Evolutionary conservation across 2,113 vertebrate species (phyloP).

Genomic region (Hyperopisus bebe): DNA sequence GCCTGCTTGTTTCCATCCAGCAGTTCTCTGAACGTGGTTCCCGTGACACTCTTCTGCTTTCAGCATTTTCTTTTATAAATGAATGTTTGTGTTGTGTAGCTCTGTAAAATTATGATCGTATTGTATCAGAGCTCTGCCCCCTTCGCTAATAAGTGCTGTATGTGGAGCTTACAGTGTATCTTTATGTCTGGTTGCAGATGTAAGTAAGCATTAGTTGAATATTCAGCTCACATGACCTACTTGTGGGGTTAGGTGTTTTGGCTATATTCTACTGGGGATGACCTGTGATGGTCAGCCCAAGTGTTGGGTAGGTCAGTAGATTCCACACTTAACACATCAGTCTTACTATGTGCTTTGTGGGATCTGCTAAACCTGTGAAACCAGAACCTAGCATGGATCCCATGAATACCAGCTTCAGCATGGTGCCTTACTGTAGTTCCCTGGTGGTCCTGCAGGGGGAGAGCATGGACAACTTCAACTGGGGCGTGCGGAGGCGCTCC

Average conservation of each 20-base stretch:
- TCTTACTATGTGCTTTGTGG: not conserved
- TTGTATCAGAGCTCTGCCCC: not conserved
- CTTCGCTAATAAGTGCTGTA: not conserved
- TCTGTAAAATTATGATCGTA: not conserved
- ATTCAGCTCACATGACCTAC: not conserved
- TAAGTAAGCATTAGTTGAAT: not conserved
- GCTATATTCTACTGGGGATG: not conserved
- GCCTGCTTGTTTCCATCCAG: not conserved
- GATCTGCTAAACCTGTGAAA: not conserved
- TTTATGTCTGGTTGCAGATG: not conserved
- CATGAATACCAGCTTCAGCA: not conserved
- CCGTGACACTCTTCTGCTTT: not conserved
- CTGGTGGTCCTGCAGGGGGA: constrained; percentile 74
- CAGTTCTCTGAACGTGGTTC: constrained; percentile 24
- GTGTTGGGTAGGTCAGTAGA: not conserved
- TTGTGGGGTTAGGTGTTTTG: not conserved
- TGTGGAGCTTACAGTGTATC: not conserved
- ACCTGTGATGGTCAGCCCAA: not conserved
- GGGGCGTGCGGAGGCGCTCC: constrained; percentile 93
- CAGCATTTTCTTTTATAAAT: not conserved
- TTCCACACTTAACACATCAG: not conserved
- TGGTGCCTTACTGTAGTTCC: constrained; percentile 27
- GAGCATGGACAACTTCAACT: constrained; percentile 99
- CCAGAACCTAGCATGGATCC: not conserved
- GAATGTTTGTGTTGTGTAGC: not conserved